Percentiles rank a stretch among this genome's conserved stretches.
phyloP scores from a whole-genome alignment of 2,797 vertebrate species.

The Ambastaia sidthimunki region DNA sequence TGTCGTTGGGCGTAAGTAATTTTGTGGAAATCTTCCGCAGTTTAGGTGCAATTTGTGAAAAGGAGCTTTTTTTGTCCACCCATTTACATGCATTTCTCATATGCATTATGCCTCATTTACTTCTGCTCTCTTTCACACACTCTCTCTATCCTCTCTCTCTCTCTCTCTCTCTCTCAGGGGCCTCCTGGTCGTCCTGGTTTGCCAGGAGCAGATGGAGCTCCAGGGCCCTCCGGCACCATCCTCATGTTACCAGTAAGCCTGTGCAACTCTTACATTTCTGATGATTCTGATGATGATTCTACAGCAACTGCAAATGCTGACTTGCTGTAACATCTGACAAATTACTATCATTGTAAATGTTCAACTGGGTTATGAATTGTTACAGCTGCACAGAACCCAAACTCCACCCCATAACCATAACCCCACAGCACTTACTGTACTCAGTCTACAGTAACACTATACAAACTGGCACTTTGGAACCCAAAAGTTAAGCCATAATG shows the following conservation, averaged over 20 bases:
- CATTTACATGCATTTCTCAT: conserved; percentile 10
- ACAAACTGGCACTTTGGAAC: conserved; percentile 34
- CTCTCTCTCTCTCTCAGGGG: conserved; percentile 75
- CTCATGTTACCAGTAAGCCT: conserved; percentile 95
- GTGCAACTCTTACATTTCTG: too few species aligned
- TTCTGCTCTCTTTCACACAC: conserved; percentile 22
- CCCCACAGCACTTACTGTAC: neutral
- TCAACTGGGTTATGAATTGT: conserved; percentile 67
- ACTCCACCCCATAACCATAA: conserved; percentile 53
- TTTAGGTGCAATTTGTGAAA: conserved; percentile 21
- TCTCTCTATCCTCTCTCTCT: conserved; percentile 7
- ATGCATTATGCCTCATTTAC: conserved; percentile 20
- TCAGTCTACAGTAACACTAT: neutral
- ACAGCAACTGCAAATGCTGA: too few species aligned
- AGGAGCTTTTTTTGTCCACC: neutral
- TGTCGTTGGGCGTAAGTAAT: neutral
- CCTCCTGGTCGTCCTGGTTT: conserved; percentile 92
- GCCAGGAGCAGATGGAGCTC: conserved; percentile 92
- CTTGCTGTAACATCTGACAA: conserved; percentile 55
- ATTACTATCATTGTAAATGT: conserved; percentile 73
- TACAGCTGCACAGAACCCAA: conserved; percentile 62
- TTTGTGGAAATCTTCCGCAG: neutral
- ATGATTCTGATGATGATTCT: too few species aligned
- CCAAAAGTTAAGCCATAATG: conserved; percentile 36
- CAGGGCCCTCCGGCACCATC: conserved; percentile 93